phyloP scores from a whole-genome alignment of 2,888 invertebrate genomes.

The Eupithecia vulgata region DNA sequence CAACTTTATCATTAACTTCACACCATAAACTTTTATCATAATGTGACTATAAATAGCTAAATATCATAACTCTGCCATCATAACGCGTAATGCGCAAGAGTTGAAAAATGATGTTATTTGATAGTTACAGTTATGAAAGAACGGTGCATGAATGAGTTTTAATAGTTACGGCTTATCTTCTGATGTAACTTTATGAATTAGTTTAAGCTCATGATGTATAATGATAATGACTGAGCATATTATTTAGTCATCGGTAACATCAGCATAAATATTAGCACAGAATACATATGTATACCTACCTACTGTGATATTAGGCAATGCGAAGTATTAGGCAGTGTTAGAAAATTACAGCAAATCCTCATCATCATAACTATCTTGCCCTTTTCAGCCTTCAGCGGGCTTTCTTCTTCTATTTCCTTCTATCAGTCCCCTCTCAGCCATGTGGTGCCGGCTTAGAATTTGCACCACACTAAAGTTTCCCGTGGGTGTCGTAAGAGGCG shows the following conservation, averaged over 20 bases:
- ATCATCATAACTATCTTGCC: too few species aligned
- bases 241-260: conserved; percentile 1
- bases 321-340: neutral
- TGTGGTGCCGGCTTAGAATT: too few species aligned
- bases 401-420: too few species aligned
- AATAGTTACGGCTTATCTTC: conserved; percentile 9
- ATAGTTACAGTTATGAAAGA: conserved; percentile 21
- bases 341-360: neutral
- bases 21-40: conserved; percentile 4
- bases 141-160: conserved; percentile 18
- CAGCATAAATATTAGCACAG: neutral
- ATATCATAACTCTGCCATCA: conserved; percentile 11
- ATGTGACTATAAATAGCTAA: conserved; percentile 4
- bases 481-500: too few species aligned
- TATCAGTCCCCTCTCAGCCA: too few species aligned
- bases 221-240: conserved; percentile 14
- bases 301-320: conserved; percentile 1
- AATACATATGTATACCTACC: too few species aligned
- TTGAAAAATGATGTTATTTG: conserved; percentile 21
- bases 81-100: conserved; percentile 10
- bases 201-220: conserved; percentile 11
- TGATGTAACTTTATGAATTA: conserved; percentile 19
- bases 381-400: too few species aligned
- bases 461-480: too few species aligned
- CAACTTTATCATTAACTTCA: neutral